Conservation (phyloP, 2,888 invertebrate species). For the Clusia tigrina region DNA sequence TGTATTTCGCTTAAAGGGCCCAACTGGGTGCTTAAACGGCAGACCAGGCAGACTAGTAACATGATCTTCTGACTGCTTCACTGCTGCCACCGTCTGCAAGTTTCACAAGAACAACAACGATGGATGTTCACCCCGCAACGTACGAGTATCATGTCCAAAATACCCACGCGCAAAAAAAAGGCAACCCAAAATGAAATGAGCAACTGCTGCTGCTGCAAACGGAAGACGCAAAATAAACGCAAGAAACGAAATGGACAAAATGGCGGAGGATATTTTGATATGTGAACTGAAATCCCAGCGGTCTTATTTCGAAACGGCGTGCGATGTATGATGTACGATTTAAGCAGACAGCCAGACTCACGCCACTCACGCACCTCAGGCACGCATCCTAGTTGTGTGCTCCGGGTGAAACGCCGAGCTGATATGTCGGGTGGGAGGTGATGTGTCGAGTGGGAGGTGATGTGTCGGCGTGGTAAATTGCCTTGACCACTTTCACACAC, state of each 20-base stretch:
- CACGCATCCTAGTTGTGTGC: background rate
- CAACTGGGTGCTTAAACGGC: no score
- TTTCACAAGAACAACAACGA: no score
- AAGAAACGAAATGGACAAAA: background rate
- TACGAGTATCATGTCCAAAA: no score
- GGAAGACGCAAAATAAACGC: background rate
- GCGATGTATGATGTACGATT: background rate
- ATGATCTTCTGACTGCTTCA: no score
- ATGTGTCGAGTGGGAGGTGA: background rate
- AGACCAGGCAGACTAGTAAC: no score
- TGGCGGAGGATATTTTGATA: conserved; percentile 7
- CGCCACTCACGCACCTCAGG: background rate
- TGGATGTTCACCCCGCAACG: no score
- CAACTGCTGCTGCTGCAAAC: background rate
- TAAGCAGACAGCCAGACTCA: background rate
- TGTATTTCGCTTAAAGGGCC: no score
- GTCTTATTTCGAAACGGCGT: conserved; percentile 44
- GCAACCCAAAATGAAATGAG: conserved; percentile 4
- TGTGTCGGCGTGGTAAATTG: conserved; percentile 13
- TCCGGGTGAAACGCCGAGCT: background rate
- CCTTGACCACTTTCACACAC: background rate
- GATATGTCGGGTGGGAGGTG: background rate
- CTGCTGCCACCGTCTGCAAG: no score
- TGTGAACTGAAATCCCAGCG: conserved; percentile 38
- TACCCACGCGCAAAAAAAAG: no score